A percentile compares a stretch with the other conserved stretches of the same genome.
Conservation (phyloP, 2,888 invertebrate genomes). For the Lasioglossum oenotherae region DNA sequence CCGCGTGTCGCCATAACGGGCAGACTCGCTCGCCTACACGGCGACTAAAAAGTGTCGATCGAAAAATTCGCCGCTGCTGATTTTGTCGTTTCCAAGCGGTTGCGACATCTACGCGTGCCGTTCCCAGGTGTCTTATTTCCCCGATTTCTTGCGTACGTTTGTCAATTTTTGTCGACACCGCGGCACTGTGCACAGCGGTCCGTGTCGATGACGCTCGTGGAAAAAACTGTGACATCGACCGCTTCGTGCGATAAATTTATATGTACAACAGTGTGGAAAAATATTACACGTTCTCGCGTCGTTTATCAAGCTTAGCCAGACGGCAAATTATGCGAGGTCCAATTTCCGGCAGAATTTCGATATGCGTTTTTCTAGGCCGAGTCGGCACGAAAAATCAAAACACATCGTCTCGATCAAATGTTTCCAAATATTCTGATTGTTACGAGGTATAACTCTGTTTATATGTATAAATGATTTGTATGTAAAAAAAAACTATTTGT, state of each 20-base stretch:
- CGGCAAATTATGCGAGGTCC: neutral
- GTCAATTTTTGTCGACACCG: neutral
- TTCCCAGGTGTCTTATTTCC: neutral
- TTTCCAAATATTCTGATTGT: neutral
- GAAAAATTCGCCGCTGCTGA: neutral
- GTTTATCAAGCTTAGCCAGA: neutral
- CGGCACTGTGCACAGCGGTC: neutral
- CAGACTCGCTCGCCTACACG: neutral
- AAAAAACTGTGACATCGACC: neutral
- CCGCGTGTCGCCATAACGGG: constrained; percentile 28
- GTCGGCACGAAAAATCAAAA: neutral
- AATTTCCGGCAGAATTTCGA: neutral
- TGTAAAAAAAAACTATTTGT: too few relatives aligned
- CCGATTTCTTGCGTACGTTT: neutral
- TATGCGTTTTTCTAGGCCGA: neutral
- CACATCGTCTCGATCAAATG: neutral
- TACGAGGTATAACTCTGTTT: too few relatives aligned
- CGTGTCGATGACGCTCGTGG: neutral
- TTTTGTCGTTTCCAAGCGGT: neutral
- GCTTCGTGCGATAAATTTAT: neutral
- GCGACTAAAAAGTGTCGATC: constrained; percentile 34
- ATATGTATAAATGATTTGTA: too few relatives aligned
- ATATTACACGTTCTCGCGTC: neutral
- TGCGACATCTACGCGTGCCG: constrained; percentile 5
- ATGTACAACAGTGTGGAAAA: neutral